Conservation (phyloP, 2,113 vertebrate genomes). For the Artemisiospiza belli region DNA sequence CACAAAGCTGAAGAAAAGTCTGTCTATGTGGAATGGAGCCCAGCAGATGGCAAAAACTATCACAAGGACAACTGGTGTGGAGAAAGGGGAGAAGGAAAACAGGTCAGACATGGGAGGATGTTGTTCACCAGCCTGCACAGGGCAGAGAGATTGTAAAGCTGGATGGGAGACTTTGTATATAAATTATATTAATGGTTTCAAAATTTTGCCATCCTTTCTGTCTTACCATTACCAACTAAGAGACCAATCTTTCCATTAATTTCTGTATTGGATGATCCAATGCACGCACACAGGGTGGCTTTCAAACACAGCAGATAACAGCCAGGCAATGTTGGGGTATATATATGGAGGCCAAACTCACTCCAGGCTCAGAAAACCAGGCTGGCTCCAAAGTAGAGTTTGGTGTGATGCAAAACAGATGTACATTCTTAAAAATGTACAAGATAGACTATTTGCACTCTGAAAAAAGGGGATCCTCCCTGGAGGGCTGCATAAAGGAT, state of each 20-base stretch:
- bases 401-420: not conserved
- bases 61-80: slow-evolving; percentile 72
- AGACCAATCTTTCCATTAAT: not conserved
- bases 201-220: not conserved
- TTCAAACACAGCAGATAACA: not conserved
- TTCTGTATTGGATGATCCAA: not conserved
- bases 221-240: not conserved
- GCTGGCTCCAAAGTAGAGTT: not conserved
- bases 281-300: not conserved
- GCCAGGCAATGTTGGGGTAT: not conserved
- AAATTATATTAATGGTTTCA: not conserved
- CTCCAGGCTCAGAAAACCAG: not conserved
- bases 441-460: not conserved
- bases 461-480: not conserved
- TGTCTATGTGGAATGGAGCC: slow-evolving; percentile 79
- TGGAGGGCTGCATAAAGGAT: not conserved
- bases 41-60: slow-evolving; percentile 80
- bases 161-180: not conserved
- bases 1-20: slow-evolving; percentile 82
- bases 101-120: not conserved
- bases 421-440: not conserved
- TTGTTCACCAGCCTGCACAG: not conserved
- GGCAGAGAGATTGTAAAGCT: not conserved
- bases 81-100: not conserved
- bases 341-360: not conserved